Conservation (phyloP, 1,140 invertebrate genomes). For the Drosophila cardini region DNA sequence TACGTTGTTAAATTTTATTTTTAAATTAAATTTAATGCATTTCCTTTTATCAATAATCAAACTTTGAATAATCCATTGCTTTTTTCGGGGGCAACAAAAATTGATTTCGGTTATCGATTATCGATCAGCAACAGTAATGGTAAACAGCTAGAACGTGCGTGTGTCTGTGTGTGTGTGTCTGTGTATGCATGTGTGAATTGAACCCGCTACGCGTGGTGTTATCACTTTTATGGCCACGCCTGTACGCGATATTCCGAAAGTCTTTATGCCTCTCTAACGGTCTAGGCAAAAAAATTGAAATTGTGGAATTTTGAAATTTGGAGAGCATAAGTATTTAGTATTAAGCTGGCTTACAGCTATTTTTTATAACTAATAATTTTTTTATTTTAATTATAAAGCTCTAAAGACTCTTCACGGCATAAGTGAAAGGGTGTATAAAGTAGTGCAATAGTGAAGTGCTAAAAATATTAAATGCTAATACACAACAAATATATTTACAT, state of each 20-base stretch:
- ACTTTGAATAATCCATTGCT: too few relatives aligned
- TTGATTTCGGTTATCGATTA: slow-evolving; percentile 18
- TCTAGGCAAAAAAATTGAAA: slow-evolving; percentile 39
- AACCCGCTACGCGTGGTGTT: neutral
- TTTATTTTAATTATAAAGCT: neutral
- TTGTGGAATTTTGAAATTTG: slow-evolving; percentile 40
- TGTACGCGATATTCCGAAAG: slow-evolving; percentile 16
- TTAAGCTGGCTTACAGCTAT: slow-evolving; percentile 29
- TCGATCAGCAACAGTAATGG: slow-evolving; percentile 5
- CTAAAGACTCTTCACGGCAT: too few relatives aligned
- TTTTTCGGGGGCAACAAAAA: too few relatives aligned
- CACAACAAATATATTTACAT: too few relatives aligned
- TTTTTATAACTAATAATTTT: neutral
- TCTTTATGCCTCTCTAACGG: slow-evolving; percentile 6
- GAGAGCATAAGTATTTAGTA: slow-evolving; percentile 39
- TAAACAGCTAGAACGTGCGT: too few relatives aligned
- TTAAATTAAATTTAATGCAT: too few relatives aligned
- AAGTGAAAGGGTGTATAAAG: too few relatives aligned
- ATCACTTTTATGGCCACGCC: slow-evolving; percentile 39
- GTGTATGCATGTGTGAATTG: neutral
- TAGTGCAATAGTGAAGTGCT: too few relatives aligned
- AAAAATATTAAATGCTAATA: too few relatives aligned
- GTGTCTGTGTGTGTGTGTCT: too few relatives aligned
- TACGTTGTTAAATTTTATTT: too few relatives aligned
- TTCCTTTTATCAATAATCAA: too few relatives aligned